Evolutionary conservation across 1,140 invertebrate species (phyloP), one percentile per base, ranked within the genome.

Genomic region (Danaus plexippus): DNA sequence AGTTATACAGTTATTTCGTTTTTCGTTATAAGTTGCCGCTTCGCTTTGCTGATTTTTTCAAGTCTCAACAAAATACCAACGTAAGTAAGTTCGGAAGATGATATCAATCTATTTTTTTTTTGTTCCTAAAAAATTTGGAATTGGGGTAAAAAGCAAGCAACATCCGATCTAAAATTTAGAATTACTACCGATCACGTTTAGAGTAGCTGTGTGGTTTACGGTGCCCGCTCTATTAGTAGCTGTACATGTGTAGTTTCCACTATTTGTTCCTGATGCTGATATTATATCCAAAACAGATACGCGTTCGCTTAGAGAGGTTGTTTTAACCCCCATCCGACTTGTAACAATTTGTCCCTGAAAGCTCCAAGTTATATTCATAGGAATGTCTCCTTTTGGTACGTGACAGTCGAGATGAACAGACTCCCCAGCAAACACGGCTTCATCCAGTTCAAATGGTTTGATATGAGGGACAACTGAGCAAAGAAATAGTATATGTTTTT

Each of bases 211-310:
- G 72, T 91, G 88, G 51, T 88, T 90, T 15, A 88, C 87, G 49
- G 85, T 88, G 67, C 94, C 94, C 63, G 93, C 93, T 58, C 81
- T 80, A 82, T 92, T 93, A 41, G 75, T 88, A 13, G 90, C 92
- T 57, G 88, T 88, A 72, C 93, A 95, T 0, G 93, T 93, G 75
- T 94, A 95, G 71, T 92, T 90, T 54, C 92, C 91, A 52, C 89
- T 91, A 73, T 94, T 92, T 41, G 77, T 73, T 12, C 88, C 90
- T 61, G 87, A 78, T 9, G 91, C 90, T 65, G 80, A 88, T 22
- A 90, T 88, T 57, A 87, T 88, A 11, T 90, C 88, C 52, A 88
- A 82, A 9, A 92, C 89, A 11, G 89, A 87, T 11, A 89, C 87
- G 52, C 89, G 79, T 61, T 87, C 87, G 57, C 79, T 84, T 58